Base-by-base conservation (phyloP, 2,797 vertebrate genomes). In the Simalia tracyae region DNA sequence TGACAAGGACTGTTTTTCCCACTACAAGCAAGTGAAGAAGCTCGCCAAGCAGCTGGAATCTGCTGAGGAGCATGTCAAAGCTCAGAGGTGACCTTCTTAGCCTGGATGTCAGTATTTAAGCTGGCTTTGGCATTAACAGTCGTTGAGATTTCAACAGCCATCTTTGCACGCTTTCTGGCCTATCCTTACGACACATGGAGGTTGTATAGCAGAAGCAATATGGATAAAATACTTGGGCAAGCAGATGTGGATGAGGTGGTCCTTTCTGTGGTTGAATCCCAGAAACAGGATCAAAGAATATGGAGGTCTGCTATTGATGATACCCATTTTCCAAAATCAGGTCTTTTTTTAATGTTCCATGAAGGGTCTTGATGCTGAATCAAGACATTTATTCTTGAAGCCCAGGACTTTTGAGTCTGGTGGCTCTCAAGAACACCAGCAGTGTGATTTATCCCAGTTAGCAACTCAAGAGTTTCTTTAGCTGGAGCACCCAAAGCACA, bases 11-110 rank as follows among this genome's bases (percentile, higher is more conserved):
- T 98, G 98, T 95, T 98, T 98, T 92, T 93, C 96, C 63, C 98
- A 98, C 94, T 98, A 98, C 97, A 98, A 98, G 95, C 98, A 98
- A 95, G 98, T 98, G 95, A 98, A 98, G 92, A 98, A 98, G 94
- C 98, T 98, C 89, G 97, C 98, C 95, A 98, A 98, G 95, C 98
- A 98, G 96, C 95, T 98, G 95, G 98, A 98, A 94, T 95, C 97
- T 0, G 98, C 98, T 0, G 98, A 98, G 42, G 97, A 98, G 92
- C 96, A 98, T 54, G 96, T 98, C 92, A 95, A 97, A 54, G 96
- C 97, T 90, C 96, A 97, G 5, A 98, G 98, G 98, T 98, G 31
- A 26, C 28, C 76, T 28, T 64, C 17, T 5, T 12, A 24, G 57
- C 22, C 0, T 5, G 46, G 24, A 46, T 64, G 28, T 42, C 3